A percentile compares a stretch with the other conserved stretches of the same genome.
These are phyloP conservation scores for Drosophila hamatofila DNA, from an alignment of 2,888 invertebrate species.

Conservation along the genomic window DNA sequence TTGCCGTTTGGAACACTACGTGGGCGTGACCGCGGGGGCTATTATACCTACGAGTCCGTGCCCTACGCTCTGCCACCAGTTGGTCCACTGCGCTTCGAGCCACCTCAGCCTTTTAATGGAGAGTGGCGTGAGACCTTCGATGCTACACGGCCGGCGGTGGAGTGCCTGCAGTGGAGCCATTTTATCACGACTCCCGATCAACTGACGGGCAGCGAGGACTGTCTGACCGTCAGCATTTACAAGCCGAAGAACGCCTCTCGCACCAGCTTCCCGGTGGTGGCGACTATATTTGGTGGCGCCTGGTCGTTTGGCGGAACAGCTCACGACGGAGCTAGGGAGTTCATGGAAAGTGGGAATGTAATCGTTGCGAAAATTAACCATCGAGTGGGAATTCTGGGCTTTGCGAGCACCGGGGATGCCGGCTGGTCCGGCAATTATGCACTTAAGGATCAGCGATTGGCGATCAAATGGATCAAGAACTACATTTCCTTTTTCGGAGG, in stretches of 20 bases:
- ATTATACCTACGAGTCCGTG: constrained; percentile 88
- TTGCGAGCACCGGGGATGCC: constrained; percentile 90
- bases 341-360: constrained; percentile 88
- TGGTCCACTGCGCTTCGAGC: constrained; percentile 88
- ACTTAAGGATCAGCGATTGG: constrained; percentile 63
- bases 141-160: constrained; percentile 87
- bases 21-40: constrained; percentile 80
- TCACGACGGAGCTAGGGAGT: constrained; percentile 86
- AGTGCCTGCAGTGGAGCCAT: constrained; percentile 88
- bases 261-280: constrained; percentile 87
- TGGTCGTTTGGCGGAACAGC: constrained; percentile 88
- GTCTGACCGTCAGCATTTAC: constrained; percentile 88
- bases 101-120: constrained; percentile 64
- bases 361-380: constrained; percentile 90
- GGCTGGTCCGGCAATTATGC: constrained; percentile 86
- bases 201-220: constrained; percentile 88
- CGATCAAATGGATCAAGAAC: constrained; percentile 52
- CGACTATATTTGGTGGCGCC: constrained; percentile 89
- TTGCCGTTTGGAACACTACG: constrained; percentile 72
- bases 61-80: constrained; percentile 89
- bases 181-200: constrained; percentile 74
- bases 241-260: constrained; percentile 85
- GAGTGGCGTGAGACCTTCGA: constrained; percentile 72
- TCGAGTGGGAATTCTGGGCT: constrained; percentile 90
- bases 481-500: constrained; percentile 84